These are phyloP conservation scores for Leptestheria dahalacensis DNA, from an alignment of 1,140 invertebrate genomes.

Conservation along the genomic window DNA sequence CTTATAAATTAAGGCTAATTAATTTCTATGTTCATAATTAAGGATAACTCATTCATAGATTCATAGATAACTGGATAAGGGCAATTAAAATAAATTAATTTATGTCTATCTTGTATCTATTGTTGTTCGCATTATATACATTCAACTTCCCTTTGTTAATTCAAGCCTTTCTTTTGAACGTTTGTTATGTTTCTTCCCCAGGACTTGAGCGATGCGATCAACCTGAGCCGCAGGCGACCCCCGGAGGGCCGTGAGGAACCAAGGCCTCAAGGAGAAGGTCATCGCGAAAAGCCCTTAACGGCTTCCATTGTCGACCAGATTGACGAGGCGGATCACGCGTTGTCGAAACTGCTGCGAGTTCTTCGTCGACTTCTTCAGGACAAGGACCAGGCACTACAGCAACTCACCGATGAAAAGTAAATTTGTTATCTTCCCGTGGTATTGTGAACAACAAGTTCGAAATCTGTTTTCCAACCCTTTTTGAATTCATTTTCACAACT, in stretches of 20 bases:
- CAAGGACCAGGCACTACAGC: not conserved
- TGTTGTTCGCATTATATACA: too few species aligned
- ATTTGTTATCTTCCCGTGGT: not conserved
- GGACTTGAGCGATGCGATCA: conserved; percentile 13
- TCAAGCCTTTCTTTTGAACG: too few species aligned
- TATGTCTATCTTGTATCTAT: too few species aligned
- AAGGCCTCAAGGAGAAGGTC: not conserved
- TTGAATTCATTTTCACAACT: too few species aligned
- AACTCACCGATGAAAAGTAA: conserved; percentile 6
- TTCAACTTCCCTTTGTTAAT: too few species aligned
- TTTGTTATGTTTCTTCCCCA: not conserved
- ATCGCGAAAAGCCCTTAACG: not conserved
- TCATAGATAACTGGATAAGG: too few species aligned
- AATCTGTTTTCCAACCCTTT: too few species aligned
- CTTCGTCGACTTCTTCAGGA: not conserved
- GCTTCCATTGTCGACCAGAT: conserved; percentile 11
- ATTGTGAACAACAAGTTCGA: too few species aligned
- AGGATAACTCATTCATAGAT: too few species aligned
- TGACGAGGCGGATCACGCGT: conserved; percentile 10
- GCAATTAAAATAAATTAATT: too few species aligned
- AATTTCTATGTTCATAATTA: not conserved
- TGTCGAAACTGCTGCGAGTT: conserved; percentile 6
- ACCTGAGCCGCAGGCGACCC: conserved; percentile 4
- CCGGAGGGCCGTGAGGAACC: conserved; percentile 13
- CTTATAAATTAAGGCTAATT: not conserved